These are phyloP conservation scores for Rhinoderma darwinii DNA, from an alignment of 2,113 vertebrate species.

Conservation along the genomic window DNA sequence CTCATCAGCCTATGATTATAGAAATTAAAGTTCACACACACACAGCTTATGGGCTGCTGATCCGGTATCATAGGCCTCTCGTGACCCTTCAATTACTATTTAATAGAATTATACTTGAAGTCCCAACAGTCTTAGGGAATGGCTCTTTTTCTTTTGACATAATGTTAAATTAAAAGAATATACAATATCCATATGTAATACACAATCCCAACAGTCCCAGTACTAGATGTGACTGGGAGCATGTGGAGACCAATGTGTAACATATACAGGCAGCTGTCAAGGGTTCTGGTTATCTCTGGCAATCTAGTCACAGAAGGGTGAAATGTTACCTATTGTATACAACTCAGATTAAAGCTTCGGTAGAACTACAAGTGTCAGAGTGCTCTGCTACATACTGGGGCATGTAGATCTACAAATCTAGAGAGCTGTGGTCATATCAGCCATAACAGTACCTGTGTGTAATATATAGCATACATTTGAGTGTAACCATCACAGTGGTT, in stretches of 20 bases:
- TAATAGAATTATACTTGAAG: conserved; percentile 85
- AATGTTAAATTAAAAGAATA: background rate
- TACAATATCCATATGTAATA: background rate
- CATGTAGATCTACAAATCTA: background rate
- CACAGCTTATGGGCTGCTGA: conserved; percentile 75
- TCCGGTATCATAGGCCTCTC: conserved; percentile 80
- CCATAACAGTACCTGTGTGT: too few species aligned
- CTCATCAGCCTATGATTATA: conserved; percentile 80
- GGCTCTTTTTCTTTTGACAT: conserved; percentile 16
- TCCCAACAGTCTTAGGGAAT: conserved; percentile 79
- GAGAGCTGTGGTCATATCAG: background rate
- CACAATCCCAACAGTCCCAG: background rate
- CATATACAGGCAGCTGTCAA: background rate
- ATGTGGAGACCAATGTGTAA: background rate
- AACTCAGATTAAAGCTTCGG: background rate
- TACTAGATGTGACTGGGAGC: too few species aligned
- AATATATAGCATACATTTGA: too few species aligned
- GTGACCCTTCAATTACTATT: conserved; percentile 81
- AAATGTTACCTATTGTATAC: background rate
- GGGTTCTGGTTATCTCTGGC: background rate
- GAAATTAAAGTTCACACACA: conserved; percentile 81
- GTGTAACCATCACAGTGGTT: too few species aligned
- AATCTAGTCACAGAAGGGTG: background rate
- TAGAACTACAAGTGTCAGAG: background rate
- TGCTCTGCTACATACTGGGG: too few species aligned